Evolutionary conservation across 2,888 invertebrate species (phyloP), one percentile per base, ranked within the genome.

Genomic region (Acanthosoma haemorrhoidale): DNA sequence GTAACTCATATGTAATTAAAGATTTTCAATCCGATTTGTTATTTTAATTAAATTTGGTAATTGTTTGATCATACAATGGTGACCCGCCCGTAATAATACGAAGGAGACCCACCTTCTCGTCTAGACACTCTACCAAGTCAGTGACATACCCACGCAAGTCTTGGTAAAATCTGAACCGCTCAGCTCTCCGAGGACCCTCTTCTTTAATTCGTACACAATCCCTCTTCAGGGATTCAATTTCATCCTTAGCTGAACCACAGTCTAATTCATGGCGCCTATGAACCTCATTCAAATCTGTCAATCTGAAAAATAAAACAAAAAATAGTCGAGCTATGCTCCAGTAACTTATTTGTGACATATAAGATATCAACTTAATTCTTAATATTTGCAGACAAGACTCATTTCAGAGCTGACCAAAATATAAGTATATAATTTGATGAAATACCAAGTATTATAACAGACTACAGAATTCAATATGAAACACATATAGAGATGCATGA

Each of bases 61-160:
- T 58, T 31, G 68, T 68, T 59, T 68, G 59, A 68, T 68, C 38
- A 68, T 59, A 36, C 59, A 34, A 36, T 38, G 29, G 57, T 41
- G 39, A 41, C 70, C 72, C 70, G 59, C 66, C 72, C 72, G 68
- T 61, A 34, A 68, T 38, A 64, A 39, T 66, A 67, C 43, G 69
- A 71, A 70, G 70, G 73, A 70, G 75, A 76, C 77, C 76, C 76
- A 96, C 94, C 90, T 98, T 98, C 84, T 96, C 95, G 81, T 96
- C 94, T 77, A 97, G 86, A 83, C 97, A 98, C 84, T 98, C 97
- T 80, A 97, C 88, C 81, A 97, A 88, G 86, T 97, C 96, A 76
- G 91, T 91, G 79, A 96, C 88, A 86, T 95, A 98, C 78, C 94
- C 94, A 80, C 94, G 87, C 78, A 94, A 87, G 83, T 96, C 93